A percentile compares a stretch with the other conserved stretches of the same genome.
These are phyloP conservation scores for Danionella dracula DNA, from an alignment of 2,797 vertebrate genomes.

Conservation along the genomic window DNA sequence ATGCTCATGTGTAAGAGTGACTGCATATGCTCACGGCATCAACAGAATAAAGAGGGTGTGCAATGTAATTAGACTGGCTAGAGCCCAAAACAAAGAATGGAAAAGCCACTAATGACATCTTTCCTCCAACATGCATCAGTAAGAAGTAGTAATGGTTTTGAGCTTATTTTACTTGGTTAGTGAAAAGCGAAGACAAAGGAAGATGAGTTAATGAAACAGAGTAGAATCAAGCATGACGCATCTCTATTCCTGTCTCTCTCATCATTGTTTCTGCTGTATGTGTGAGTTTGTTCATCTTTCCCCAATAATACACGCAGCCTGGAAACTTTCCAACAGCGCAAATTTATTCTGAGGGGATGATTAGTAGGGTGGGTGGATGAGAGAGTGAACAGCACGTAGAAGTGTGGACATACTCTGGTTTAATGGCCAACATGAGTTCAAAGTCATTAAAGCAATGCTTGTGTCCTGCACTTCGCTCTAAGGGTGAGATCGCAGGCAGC, in stretches of 20 bases:
- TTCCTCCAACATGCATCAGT: constrained; percentile 23
- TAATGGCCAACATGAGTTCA: constrained; percentile 31
- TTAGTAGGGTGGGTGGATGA: background rate
- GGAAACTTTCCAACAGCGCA: constrained; percentile 24
- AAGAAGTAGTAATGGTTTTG: background rate
- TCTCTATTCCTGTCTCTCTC: background rate
- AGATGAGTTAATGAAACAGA: too few relatives aligned
- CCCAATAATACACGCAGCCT: constrained; percentile 19
- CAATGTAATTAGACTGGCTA: constrained; percentile 30
- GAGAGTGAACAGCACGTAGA: too few relatives aligned
- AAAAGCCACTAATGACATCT: background rate
- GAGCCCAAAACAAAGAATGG: background rate
- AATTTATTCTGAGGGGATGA: constrained; percentile 23
- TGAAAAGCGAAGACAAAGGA: constrained; percentile 22
- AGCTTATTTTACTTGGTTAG: too few relatives aligned
- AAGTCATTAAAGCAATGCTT: constrained; percentile 36
- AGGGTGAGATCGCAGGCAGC: constrained; percentile 18
- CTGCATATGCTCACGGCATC: background rate
- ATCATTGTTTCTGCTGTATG: background rate
- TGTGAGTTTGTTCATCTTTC: constrained; percentile 4
- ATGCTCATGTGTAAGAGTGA: constrained; percentile 14
- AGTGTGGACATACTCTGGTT: constrained; percentile 28
- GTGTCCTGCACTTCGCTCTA: constrained; percentile 26
- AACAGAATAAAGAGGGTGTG: constrained; percentile 1
- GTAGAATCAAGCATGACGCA: constrained; percentile 15